Percentiles rank a stretch among this genome's conserved stretches.
These are phyloP conservation scores for Cosmopolites sordidus DNA, from an alignment of 2,888 invertebrate species.

Conservation along the genomic window DNA sequence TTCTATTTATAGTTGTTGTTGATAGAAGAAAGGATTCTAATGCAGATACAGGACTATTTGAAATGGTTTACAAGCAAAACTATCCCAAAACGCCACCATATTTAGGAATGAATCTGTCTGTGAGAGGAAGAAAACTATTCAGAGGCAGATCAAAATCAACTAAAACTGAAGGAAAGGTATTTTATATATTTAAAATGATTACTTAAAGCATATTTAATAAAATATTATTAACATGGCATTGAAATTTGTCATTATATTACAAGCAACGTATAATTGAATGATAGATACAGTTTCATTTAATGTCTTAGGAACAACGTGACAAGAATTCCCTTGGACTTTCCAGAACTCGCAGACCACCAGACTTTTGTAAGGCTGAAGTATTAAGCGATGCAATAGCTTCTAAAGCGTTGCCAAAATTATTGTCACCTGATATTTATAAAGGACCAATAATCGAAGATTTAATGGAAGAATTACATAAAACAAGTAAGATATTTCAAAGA, in stretches of 20 bases:
- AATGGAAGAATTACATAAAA: conserved; percentile 62
- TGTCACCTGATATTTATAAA: conserved; percentile 50
- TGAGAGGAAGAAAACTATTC: conserved; percentile 62
- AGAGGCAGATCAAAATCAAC: conserved; percentile 43
- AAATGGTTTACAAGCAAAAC: conserved; percentile 72
- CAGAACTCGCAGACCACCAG: conserved; percentile 35
- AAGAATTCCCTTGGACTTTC: not conserved
- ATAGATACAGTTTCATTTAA: too few species aligned
- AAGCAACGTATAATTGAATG: too few species aligned
- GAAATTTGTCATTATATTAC: too few species aligned
- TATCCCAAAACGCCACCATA: conserved; percentile 77
- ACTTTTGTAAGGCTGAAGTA: conserved; percentile 28
- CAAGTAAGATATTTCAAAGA: too few species aligned
- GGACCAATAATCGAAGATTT: conserved; percentile 67
- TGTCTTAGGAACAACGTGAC: conserved; percentile 16
- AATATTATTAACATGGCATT: too few species aligned
- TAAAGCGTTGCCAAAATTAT: conserved; percentile 39
- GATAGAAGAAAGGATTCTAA: conserved; percentile 68
- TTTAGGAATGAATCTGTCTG: conserved; percentile 66
- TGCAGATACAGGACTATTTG: conserved; percentile 77
- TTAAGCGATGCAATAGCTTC: conserved; percentile 27
- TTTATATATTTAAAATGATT: too few species aligned
- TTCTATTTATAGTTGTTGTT: conserved; percentile 63
- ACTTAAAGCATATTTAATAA: too few species aligned
- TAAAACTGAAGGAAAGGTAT: conserved; percentile 41